Evolutionary conservation across 2,888 invertebrate genomes (phyloP).

Genomic region (Hydraecia micacea): DNA sequence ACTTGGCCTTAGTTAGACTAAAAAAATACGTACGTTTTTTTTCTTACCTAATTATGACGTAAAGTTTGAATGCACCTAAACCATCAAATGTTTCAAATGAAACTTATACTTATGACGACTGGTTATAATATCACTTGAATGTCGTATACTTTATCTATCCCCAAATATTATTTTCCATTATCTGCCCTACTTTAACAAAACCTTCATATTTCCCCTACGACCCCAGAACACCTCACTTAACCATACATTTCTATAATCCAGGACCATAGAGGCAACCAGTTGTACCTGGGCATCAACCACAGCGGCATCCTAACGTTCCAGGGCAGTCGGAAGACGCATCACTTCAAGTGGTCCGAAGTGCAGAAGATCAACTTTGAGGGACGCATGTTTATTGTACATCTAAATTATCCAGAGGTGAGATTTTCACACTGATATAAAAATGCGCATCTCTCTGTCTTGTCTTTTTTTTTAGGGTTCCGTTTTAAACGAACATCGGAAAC

Average conservation of each 20-base stretch:
- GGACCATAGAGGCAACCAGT: slow-evolving; percentile 97
- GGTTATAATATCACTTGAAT: neutral
- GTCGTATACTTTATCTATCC: neutral
- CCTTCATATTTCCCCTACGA: neutral
- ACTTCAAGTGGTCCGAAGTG: slow-evolving; percentile 98
- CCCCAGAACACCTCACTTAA: neutral
- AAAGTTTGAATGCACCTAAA: neutral
- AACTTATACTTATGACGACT: neutral
- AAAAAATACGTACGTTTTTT: neutral
- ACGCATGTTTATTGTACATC: slow-evolving; percentile 98
- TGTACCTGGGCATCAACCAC: slow-evolving; percentile 98
- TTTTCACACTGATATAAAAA: neutral
- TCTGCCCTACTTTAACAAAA: neutral
- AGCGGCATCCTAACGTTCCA: slow-evolving; percentile 98
- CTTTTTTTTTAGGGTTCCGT: neutral
- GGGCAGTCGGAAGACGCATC: slow-evolving; percentile 97
- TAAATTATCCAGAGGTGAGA: slow-evolving; percentile 97
- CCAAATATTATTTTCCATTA: neutral
- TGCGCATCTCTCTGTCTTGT: neutral
- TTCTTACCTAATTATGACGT: neutral
- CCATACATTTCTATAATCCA: slow-evolving; percentile 77
- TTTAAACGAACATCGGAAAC: neutral
- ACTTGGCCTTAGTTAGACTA: neutral
- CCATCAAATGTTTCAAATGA: neutral
- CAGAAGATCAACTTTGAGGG: slow-evolving; percentile 99